Conservation (phyloP, 92 coral and sea anemone species). For the Scolanthus callimorphus region DNA sequence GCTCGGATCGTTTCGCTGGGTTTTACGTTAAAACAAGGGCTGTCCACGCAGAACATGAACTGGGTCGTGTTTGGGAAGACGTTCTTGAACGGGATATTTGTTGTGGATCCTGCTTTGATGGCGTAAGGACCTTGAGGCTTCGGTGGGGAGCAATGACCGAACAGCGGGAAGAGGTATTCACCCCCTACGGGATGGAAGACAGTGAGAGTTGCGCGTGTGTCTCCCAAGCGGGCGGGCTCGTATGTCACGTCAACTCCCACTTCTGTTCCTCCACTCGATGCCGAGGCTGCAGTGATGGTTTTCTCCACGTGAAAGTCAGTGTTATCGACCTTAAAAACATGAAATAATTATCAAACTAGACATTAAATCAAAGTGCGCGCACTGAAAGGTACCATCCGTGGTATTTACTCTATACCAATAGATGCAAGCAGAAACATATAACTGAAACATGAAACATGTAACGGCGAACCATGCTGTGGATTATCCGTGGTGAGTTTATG, state of each 20-base stretch:
- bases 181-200: conserved; percentile 81
- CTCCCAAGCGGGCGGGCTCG: conserved; percentile 94
- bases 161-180: conserved; percentile 89
- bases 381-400: no score
- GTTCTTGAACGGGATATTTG: conserved; percentile 92
- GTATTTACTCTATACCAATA: no score
- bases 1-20: conserved; percentile 89
- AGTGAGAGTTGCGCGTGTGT: conserved; percentile 84
- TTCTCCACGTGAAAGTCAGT: conserved; percentile 95
- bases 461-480: no score
- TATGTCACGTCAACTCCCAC: conserved; percentile 94
- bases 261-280: conserved; percentile 98
- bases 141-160: conserved; percentile 93
- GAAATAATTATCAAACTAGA: no score
- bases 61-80: conserved; percentile 91
- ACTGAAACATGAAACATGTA: no score
- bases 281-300: conserved; percentile 97
- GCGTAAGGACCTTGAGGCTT: conserved; percentile 98
- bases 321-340: conserved; percentile 94
- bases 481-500: no score
- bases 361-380: no score
- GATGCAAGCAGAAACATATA: neutral
- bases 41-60: conserved; percentile 87
- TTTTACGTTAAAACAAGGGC: conserved; percentile 89
- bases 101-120: conserved; percentile 85